These are phyloP conservation scores for Scaeva pyrastri DNA, from an alignment of 2,888 invertebrate genomes.

Conservation along the genomic window DNA sequence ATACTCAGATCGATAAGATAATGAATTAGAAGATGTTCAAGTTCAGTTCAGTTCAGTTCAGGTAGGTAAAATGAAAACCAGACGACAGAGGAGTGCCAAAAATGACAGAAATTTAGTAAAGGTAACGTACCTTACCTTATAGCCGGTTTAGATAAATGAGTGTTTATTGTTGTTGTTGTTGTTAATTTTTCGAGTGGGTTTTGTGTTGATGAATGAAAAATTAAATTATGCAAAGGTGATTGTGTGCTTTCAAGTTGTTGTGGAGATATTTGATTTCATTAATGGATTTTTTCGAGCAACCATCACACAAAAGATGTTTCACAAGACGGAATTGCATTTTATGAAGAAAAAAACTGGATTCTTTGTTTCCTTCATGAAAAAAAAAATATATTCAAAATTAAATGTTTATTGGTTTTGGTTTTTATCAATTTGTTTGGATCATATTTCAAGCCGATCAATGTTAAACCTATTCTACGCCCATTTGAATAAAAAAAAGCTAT, in stretches of 20 bases:
- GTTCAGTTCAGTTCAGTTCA: no score
- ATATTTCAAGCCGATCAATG: neutral
- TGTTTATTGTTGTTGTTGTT: neutral
- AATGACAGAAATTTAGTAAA: slow-evolving; percentile 22
- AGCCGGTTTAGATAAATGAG: slow-evolving; percentile 11
- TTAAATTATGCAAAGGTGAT: slow-evolving; percentile 22
- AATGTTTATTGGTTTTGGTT: slow-evolving; percentile 26
- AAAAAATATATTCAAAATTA: neutral
- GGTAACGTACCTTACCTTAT: neutral
- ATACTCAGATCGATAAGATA: slow-evolving; percentile 61
- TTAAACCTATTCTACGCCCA: slow-evolving; percentile 2
- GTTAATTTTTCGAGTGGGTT: slow-evolving; percentile 17
- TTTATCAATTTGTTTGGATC: neutral
- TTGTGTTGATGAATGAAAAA: slow-evolving; percentile 43
- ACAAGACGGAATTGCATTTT: slow-evolving; percentile 28
- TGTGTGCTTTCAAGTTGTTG: neutral
- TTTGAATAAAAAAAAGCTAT: slow-evolving; percentile 16
- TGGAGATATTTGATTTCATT: slow-evolving; percentile 38
- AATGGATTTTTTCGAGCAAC: slow-evolving; percentile 13
- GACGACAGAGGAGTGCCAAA: slow-evolving; percentile 25
- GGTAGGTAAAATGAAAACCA: slow-evolving; percentile 2
- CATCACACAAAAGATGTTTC: slow-evolving; percentile 12
- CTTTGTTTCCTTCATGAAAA: neutral
- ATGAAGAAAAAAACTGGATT: slow-evolving; percentile 24
- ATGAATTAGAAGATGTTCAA: slow-evolving; percentile 30